Percentiles rank a stretch among this genome's conserved stretches.
These are phyloP conservation scores for Caenorhabditis zanzibari DNA, from an alignment of 2,888 invertebrate genomes.

Conservation along the genomic window DNA sequence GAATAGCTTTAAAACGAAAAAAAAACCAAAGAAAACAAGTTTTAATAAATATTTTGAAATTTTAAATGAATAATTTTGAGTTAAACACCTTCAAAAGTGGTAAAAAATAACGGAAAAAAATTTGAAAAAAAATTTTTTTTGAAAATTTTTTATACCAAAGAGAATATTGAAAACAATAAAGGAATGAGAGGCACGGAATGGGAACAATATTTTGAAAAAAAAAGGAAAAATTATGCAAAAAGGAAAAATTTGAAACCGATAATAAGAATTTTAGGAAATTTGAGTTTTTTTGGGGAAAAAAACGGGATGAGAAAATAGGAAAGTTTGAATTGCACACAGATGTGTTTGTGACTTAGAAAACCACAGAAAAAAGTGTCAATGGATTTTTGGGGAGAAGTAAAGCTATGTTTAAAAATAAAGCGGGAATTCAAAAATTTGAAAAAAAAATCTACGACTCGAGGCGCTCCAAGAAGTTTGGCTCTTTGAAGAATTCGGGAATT, in stretches of 20 bases:
- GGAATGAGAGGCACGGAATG: neutral
- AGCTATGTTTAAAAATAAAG: neutral
- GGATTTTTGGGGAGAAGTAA: neutral
- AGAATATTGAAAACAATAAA: too few relatives aligned
- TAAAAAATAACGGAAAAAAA: too few relatives aligned
- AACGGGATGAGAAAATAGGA: too few relatives aligned
- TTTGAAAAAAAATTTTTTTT: too few relatives aligned
- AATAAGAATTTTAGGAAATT: neutral
- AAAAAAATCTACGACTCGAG: slow-evolving; percentile 88
- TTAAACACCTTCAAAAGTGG: too few relatives aligned
- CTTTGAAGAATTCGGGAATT: slow-evolving; percentile 99
- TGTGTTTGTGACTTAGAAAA: slow-evolving; percentile 9
- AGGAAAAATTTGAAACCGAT: neutral
- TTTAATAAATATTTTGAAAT: slow-evolving; percentile 42
- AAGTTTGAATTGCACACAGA: slow-evolving; percentile 5
- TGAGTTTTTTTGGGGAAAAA: too few relatives aligned
- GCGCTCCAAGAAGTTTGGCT: slow-evolving; percentile 98
- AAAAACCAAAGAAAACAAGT: slow-evolving; percentile 1
- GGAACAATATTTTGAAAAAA: neutral
- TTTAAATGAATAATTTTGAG: neutral
- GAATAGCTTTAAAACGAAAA: slow-evolving; percentile 36
- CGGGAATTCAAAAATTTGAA: neutral
- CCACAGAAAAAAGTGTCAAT: slow-evolving; percentile 20
- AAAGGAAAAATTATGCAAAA: neutral
- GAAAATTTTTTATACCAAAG: too few relatives aligned